phyloP scores from a whole-genome alignment of 2,113 vertebrate genomes.

The Hydrochoerus hydrochaeris region DNA sequence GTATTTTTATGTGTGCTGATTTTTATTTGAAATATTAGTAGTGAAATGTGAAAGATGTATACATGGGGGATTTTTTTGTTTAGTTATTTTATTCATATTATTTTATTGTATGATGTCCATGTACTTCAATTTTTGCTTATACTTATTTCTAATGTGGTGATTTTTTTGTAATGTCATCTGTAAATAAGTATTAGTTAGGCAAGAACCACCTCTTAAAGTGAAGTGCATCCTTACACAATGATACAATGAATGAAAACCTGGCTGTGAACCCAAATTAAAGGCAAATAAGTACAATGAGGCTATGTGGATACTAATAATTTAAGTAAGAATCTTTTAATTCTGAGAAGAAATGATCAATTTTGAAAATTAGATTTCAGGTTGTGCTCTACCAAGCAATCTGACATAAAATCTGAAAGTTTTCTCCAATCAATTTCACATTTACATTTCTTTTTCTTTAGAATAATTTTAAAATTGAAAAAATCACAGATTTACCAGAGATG shows the following conservation, averaged over 20 bases:
- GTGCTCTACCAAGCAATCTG: too few species aligned
- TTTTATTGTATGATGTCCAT: too few species aligned
- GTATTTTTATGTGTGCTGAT: not conserved
- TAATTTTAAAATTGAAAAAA: not conserved
- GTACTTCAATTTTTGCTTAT: too few species aligned
- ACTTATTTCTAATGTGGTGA: too few species aligned
- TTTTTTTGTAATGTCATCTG: not conserved
- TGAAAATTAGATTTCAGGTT: not conserved
- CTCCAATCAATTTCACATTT: too few species aligned
- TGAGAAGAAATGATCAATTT: not conserved
- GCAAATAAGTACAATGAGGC: not conserved
- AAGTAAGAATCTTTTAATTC: not conserved
- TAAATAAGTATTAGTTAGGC: not conserved
- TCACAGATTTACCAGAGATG: conserved; percentile 21
- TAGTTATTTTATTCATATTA: too few species aligned
- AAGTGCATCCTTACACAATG: too few species aligned
- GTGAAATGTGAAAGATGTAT: fast-evolving
- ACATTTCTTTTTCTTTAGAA: not conserved
- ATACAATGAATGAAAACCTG: not conserved
- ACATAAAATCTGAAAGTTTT: too few species aligned
- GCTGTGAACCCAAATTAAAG: not conserved
- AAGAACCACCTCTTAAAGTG: not conserved
- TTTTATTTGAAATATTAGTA: not conserved
- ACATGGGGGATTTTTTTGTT: not conserved
- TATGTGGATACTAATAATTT: too few species aligned